Evolutionary conservation across 2,797 vertebrate genomes (phyloP).

Genomic region (Oryzias dopingdopingensis): DNA sequence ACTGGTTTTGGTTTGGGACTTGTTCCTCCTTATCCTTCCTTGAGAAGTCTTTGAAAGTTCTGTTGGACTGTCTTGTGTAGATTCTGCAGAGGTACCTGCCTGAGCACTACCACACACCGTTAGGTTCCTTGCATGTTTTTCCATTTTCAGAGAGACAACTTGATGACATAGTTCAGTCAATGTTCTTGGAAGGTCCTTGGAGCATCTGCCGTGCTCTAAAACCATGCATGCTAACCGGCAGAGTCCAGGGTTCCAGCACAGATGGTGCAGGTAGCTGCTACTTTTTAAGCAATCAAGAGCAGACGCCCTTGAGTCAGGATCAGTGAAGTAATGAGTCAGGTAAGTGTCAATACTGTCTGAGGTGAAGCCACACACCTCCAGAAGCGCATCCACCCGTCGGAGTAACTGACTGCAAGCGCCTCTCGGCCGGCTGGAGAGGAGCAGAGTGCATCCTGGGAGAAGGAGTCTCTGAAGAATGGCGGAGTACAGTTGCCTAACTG

Average conservation of each 20-base stretch:
- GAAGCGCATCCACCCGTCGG: constrained; percentile 79
- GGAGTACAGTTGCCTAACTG: constrained; percentile 79
- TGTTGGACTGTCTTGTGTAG: constrained; percentile 4
- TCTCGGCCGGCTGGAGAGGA: constrained; percentile 82
- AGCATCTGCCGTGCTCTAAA: constrained; percentile 60
- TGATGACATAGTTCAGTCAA: constrained; percentile 81
- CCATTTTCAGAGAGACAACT: constrained; percentile 71
- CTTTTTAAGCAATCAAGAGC: constrained; percentile 69
- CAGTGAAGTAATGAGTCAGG: constrained; percentile 76
- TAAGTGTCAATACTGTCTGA: constrained; percentile 75
- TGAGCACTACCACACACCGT: not conserved
- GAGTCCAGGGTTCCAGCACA: constrained; percentile 83
- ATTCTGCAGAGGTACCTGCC: not conserved
- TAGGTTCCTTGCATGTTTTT: constrained; percentile 2
- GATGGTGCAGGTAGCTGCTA: constrained; percentile 75
- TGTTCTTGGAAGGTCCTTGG: constrained; percentile 74
- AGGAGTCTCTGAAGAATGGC: constrained; percentile 85
- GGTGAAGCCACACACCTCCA: constrained; percentile 85
- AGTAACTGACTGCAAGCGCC: constrained; percentile 79
- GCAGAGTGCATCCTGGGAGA: constrained; percentile 84
- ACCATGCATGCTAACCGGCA: constrained; percentile 82
- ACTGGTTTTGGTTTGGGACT: not conserved
- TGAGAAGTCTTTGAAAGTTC: constrained; percentile 6
- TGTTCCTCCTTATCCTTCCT: not conserved
- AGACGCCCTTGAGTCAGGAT: constrained; percentile 30